A percentile compares a stretch with the other conserved stretches of the same genome.
Evolutionary conservation across 2,797 vertebrate genomes (phyloP).

Genomic region (Sebastes jordani): DNA sequence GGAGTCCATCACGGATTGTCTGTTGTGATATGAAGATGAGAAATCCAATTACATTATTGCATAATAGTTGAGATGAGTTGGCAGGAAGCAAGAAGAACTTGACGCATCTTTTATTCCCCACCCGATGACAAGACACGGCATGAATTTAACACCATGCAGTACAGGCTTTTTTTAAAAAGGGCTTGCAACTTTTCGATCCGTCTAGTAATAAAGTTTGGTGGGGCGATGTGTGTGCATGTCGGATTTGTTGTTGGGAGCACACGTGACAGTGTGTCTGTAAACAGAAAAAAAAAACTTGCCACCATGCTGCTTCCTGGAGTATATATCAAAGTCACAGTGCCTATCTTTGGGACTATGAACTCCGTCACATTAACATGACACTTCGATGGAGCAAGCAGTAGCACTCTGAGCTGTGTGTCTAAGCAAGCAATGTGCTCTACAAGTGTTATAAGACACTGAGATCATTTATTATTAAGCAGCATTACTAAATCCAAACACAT

Average conservation of each 20-base stretch:
- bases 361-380: constrained; percentile 61
- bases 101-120: neutral
- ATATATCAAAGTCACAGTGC: constrained; percentile 27
- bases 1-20: constrained; percentile 90
- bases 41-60: neutral
- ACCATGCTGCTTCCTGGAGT: constrained; percentile 25
- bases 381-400: constrained; percentile 22
- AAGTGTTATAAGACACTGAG: neutral
- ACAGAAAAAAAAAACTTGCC: constrained; percentile 49
- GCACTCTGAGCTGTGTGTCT: neutral
- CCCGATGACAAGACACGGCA: neutral
- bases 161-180: neutral
- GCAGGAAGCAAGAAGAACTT: neutral
- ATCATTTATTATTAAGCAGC: constrained; percentile 10
- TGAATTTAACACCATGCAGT: neutral
- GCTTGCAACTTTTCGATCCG: neutral
- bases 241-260: constrained; percentile 27
- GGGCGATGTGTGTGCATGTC: neutral
- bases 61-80: neutral
- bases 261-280: constrained; percentile 48
- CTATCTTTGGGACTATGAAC: constrained; percentile 69
- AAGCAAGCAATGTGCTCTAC: constrained; percentile 10
- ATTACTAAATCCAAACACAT: neutral
- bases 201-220: neutral
- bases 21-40: constrained; percentile 47